Conservation (phyloP, 2,113 vertebrate genomes). For the Hippocampus abdominalis region DNA sequence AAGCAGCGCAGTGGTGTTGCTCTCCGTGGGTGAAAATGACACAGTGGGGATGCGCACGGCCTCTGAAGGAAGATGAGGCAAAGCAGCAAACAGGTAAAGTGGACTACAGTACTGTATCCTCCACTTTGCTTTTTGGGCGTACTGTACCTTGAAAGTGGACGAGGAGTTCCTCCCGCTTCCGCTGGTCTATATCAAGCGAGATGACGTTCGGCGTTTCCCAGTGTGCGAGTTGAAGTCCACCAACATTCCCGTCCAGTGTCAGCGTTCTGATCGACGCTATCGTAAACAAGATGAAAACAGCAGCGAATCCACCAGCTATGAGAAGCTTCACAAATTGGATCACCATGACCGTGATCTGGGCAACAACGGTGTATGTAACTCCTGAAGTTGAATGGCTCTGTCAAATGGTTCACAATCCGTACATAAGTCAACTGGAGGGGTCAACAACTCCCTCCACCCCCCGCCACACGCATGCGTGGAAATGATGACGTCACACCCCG, state of each 20-base stretch:
- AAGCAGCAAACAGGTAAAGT: neutral
- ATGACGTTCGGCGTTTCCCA: constrained; percentile 57
- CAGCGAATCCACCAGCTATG: constrained; percentile 15
- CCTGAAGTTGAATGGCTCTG: neutral
- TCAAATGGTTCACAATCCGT: too few species aligned
- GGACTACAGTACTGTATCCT: too few species aligned
- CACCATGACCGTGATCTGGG: constrained; percentile 3
- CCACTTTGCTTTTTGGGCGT: neutral
- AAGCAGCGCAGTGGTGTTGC: constrained; percentile 79
- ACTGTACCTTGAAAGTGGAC: constrained; percentile 69
- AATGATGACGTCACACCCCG: neutral
- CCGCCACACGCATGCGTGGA: neutral
- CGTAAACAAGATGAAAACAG: constrained; percentile 35
- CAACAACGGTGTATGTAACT: neutral
- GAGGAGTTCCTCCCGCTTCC: constrained; percentile 49
- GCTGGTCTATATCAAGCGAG: constrained; percentile 42
- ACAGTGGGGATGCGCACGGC: constrained; percentile 87
- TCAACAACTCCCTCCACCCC: too few species aligned
- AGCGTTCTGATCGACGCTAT: constrained; percentile 57
- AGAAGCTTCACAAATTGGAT: constrained; percentile 47
- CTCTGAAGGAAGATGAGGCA: constrained; percentile 60
- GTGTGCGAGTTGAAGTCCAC: constrained; percentile 60
- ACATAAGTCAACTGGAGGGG: neutral
- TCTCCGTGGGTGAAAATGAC: constrained; percentile 66
- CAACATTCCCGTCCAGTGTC: constrained; percentile 61